Evolutionary conservation across 2,113 vertebrate species (phyloP).

Genomic region (Indicator maculatus): DNA sequence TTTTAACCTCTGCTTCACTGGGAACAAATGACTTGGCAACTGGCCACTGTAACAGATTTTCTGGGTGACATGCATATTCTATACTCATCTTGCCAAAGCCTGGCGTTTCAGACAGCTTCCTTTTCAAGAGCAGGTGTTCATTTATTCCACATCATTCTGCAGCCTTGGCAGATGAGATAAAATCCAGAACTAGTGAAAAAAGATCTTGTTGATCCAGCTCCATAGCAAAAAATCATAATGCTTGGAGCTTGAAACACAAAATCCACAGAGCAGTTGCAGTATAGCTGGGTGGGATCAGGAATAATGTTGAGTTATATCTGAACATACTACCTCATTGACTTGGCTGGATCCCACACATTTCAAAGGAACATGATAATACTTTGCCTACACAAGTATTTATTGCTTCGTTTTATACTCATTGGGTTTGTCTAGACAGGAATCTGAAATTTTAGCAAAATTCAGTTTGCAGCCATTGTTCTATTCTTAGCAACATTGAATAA

Average conservation of each 20-base stretch:
- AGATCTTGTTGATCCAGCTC: neutral
- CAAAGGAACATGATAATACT: neutral
- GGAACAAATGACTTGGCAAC: slow-evolving; percentile 18
- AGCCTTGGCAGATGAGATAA: slow-evolving; percentile 39
- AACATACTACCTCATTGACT: neutral
- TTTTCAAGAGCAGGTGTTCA: slow-evolving; percentile 63
- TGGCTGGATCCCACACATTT: neutral
- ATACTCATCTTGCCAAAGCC: slow-evolving; percentile 31
- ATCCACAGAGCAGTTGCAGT: neutral
- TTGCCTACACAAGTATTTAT: neutral
- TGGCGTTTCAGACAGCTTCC: slow-evolving; percentile 38
- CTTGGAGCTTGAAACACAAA: neutral
- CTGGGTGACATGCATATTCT: slow-evolving; percentile 9
- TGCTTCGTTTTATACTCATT: neutral
- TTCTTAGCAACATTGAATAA: neutral
- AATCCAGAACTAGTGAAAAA: neutral
- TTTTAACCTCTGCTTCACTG: slow-evolving; percentile 39
- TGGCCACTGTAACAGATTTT: slow-evolving; percentile 48
- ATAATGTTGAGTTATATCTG: neutral
- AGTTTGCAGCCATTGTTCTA: neutral
- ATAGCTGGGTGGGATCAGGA: neutral
- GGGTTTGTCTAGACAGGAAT: neutral
- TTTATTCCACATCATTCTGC: slow-evolving; percentile 59
- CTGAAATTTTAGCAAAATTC: neutral
- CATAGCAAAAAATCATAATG: neutral